Conservation (phyloP, 1,140 invertebrate genomes). For the Pygmarrhopalites habei region DNA sequence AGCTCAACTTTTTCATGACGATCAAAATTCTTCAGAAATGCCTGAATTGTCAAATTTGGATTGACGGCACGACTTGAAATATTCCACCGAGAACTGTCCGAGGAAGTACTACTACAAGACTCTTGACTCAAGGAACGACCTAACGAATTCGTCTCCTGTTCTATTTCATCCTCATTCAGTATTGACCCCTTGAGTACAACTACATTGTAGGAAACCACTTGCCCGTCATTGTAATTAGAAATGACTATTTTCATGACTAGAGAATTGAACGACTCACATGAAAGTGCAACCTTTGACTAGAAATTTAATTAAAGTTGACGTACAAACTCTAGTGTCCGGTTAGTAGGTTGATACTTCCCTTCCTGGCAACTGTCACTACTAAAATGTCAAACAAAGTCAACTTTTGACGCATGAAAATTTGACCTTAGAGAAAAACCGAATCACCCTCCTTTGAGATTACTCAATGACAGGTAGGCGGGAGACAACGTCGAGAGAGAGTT, state of each 20-base stretch:
- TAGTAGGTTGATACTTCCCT: no score
- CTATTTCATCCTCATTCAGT: neutral
- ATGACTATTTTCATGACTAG: slow-evolving; percentile 6
- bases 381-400: no score
- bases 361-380: no score
- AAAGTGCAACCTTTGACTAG: no score
- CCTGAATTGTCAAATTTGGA: neutral
- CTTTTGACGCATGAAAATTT: no score
- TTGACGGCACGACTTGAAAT: neutral
- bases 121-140: slow-evolving; percentile 8
- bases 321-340: no score
- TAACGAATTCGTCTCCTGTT: neutral
- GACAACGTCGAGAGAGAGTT: no score
- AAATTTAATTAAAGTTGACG: no score
- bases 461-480: no score
- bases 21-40: slow-evolving; percentile 10
- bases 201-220: slow-evolving; percentile 6
- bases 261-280: no score
- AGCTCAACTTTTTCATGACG: slow-evolving; percentile 12
- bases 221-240: slow-evolving; percentile 5
- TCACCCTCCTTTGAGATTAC: no score
- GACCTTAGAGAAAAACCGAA: no score
- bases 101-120: slow-evolving; percentile 1
- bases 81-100: slow-evolving; percentile 1
- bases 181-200: slow-evolving; percentile 2